A percentile compares a stretch with the other conserved stretches of the same genome.
Evolutionary conservation across 2,888 invertebrate genomes (phyloP).

Genomic region (Hermaeophaga mercurialis): DNA sequence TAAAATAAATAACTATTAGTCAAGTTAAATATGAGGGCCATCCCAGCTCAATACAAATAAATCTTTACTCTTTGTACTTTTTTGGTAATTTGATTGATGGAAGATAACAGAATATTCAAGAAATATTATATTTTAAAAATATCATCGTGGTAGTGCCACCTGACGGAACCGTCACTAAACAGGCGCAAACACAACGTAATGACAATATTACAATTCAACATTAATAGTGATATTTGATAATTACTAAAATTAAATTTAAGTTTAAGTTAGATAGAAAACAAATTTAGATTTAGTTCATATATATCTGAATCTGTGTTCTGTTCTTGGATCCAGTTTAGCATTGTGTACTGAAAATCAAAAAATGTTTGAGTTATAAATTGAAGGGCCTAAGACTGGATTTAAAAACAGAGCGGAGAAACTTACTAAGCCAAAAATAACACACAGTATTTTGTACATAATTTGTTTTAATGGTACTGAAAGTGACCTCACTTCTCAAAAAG

Average conservation of each 20-base stretch:
- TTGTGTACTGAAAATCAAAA: too few species aligned
- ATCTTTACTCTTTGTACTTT: too few species aligned
- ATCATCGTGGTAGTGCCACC: slow-evolving; percentile 28
- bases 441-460: slow-evolving; percentile 29
- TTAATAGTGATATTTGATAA: slow-evolving; percentile 53
- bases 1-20: too few species aligned
- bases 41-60: too few species aligned
- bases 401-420: slow-evolving; percentile 3
- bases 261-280: slow-evolving; percentile 16
- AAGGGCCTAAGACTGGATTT: too few species aligned
- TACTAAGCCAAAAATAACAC: slow-evolving; percentile 17
- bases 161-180: slow-evolving; percentile 41
- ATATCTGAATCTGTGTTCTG: background rate
- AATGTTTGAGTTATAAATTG: too few species aligned
- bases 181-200: slow-evolving; percentile 46
- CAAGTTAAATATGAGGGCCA: too few species aligned
- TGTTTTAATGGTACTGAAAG: slow-evolving; percentile 13
- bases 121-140: slow-evolving; percentile 1
- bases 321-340: background rate
- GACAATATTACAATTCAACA: slow-evolving; percentile 55
- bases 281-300: slow-evolving; percentile 16
- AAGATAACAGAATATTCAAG: background rate
- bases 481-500: slow-evolving; percentile 22
- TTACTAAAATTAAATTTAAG: slow-evolving; percentile 12
- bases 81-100: too few species aligned